Conservation (phyloP, 2,113 vertebrate species). For the Herpailurus yagouaroundi region DNA sequence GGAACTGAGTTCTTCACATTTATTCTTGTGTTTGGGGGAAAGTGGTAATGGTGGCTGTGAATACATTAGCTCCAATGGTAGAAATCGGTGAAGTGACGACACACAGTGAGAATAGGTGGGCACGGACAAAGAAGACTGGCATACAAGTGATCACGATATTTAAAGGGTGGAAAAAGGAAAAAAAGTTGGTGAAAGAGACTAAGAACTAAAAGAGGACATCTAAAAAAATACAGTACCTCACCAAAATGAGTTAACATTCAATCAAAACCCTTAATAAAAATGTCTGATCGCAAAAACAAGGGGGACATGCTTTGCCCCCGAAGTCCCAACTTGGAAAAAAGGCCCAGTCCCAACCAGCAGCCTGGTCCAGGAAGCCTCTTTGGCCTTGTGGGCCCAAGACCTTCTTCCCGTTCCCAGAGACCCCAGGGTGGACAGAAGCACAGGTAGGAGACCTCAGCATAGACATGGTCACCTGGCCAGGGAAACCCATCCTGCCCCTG, state of each 20-base stretch:
- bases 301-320: background rate
- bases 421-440: background rate
- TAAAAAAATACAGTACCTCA: background rate
- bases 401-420: background rate
- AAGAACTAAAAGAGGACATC: background rate
- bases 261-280: background rate
- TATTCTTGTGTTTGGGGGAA: background rate
- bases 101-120: background rate
- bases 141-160: background rate
- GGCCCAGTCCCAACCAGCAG: background rate
- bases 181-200: background rate
- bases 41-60: background rate
- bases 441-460: no score
- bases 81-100: background rate
- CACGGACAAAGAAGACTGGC: background rate
- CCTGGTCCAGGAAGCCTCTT: background rate
- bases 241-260: background rate
- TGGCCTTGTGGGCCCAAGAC: background rate
- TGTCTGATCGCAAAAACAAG: background rate
- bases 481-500: background rate
- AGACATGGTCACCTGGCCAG: background rate
- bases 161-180: background rate
- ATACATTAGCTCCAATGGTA: fast-evolving
- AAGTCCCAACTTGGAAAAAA: background rate
- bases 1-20: no score